A percentile compares a stretch with the other conserved stretches of the same genome.
These are phyloP conservation scores for Aphelinus certus DNA, from an alignment of 1,140 invertebrate species.

Conservation along the genomic window DNA sequence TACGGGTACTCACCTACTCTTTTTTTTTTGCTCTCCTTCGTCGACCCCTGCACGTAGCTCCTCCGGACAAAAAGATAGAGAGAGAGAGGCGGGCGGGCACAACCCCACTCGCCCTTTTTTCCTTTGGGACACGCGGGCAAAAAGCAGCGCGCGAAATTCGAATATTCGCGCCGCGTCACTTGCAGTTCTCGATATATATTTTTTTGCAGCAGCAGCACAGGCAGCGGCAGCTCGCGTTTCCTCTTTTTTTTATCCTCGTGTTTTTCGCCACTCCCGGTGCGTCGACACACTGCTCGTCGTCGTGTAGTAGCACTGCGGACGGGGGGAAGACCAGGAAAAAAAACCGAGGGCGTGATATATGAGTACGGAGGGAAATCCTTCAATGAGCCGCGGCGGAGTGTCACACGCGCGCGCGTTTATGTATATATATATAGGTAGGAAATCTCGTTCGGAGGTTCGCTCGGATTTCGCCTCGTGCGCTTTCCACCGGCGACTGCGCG, in stretches of 20 bases:
- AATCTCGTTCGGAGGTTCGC: constrained; percentile 1
- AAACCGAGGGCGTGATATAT: neutral
- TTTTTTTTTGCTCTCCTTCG: neutral
- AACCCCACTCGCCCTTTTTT: neutral
- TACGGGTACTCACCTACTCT: neutral
- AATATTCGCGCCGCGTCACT: constrained; percentile 25
- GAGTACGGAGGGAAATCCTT: neutral
- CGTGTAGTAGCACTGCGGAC: neutral
- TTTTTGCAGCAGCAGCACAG: too few relatives aligned
- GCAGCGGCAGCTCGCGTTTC: neutral
- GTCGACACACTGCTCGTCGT: neutral
- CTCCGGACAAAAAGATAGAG: constrained; percentile 12
- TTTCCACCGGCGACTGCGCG: too few relatives aligned
- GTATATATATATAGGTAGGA: neutral
- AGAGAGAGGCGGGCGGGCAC: neutral
- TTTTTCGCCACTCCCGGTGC: neutral
- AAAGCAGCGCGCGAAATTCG: constrained; percentile 20
- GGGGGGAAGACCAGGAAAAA: neutral
- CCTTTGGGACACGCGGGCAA: too few relatives aligned
- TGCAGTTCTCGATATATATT: neutral
- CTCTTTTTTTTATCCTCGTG: neutral
- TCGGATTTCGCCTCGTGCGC: neutral
- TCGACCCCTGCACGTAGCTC: neutral
- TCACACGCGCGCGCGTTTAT: neutral
- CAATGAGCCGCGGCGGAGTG: neutral